Evolutionary conservation across 23 tunicate genomes (phyloP).

Genomic region (Diplosoma virens): DNA sequence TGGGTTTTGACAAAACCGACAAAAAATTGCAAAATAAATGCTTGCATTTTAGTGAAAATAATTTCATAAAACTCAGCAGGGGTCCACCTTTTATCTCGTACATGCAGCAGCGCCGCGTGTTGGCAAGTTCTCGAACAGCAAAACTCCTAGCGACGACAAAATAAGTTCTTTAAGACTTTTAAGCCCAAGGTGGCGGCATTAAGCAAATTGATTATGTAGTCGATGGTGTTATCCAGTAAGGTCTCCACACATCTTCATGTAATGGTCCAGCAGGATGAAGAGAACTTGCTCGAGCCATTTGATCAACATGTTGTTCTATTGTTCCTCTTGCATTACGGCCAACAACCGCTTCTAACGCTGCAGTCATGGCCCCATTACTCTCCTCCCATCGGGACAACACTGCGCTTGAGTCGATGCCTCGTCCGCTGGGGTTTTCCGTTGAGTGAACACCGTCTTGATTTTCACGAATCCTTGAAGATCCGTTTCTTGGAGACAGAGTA

Average conservation of each 20-base stretch:
- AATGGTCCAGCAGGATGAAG: conserved; percentile 23
- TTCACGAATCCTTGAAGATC: conserved; percentile 65
- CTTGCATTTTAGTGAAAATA: too few species aligned
- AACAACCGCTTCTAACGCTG: conserved; percentile 41
- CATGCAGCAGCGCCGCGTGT: too few species aligned
- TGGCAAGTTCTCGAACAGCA: too few species aligned
- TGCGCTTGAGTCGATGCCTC: neutral
- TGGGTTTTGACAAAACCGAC: too few species aligned
- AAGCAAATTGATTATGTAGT: conserved; percentile 26
- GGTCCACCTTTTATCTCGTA: too few species aligned
- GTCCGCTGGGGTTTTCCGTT: neutral
- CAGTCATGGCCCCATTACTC: conserved; percentile 45
- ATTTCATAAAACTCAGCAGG: too few species aligned
- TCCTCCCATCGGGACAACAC: conserved; percentile 37
- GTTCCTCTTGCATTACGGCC: conserved; percentile 21
- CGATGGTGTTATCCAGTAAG: conserved; percentile 59
- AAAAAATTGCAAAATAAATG: too few species aligned
- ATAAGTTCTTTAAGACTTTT: too few species aligned
- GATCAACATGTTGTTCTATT: conserved; percentile 32
- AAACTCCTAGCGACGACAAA: too few species aligned
- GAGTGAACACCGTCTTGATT: conserved; percentile 34
- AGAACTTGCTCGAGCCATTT: conserved; percentile 12
- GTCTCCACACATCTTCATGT: conserved; percentile 91
- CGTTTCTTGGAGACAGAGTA: conserved; percentile 71
- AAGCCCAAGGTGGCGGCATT: neutral